Base-by-base conservation (phyloP, 2,888 invertebrate genomes). In the Drosophila bunnanda region DNA sequence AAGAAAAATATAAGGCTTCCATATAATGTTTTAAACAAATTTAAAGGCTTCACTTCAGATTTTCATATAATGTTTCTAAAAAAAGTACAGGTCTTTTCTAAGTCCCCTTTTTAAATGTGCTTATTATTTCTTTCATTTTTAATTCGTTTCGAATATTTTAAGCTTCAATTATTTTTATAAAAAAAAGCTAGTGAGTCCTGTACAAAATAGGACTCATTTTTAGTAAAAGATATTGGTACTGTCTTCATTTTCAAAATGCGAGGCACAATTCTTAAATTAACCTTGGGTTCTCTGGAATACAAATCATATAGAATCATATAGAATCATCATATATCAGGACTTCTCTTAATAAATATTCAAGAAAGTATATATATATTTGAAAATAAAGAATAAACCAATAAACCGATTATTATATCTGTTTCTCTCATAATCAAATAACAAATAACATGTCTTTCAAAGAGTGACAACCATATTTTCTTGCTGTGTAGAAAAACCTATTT, bases 401-500 rank as follows among this genome's bases (percentile, higher is more conserved):
- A n/a, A n/a, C n/a, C n/a, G n/a, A n/a, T n/a, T n/a, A n/a, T n/a
- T n/a, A n/a, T n/a, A n/a, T n/a, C n/a, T n/a, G n/a, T n/a, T n/a
- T n/a, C n/a, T n/a, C n/a, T n/a, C n/a, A 13, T 2, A 22, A 8
- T 7, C 7, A 7, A 22, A 13, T 7, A 9, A 25, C 8, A 22
- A 15, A 22, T 0, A 25, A n/a, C n/a, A n/a, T n/a, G n/a, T n/a
- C n/a, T n/a, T 15, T 9, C 9, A 9, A 3, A 8, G 1, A n/a
- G 1, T n/a, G 5, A 4, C 25, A 28, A 28, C 17, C 20, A 4
- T 4, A 22, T 2, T 32, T 50, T 50, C 5, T 20, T 5, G 15
- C 34, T 32, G 62, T 65, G 62, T 12, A 43, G 8, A 12, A 30
- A 38, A 43, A 43, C 72, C 65, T 57, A 52, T 75, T 75, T 77